A percentile compares a stretch with the other conserved stretches of the same genome.
phyloP scores from a whole-genome alignment of 2,888 invertebrate genomes.

The Polyommatus iphigenia region DNA sequence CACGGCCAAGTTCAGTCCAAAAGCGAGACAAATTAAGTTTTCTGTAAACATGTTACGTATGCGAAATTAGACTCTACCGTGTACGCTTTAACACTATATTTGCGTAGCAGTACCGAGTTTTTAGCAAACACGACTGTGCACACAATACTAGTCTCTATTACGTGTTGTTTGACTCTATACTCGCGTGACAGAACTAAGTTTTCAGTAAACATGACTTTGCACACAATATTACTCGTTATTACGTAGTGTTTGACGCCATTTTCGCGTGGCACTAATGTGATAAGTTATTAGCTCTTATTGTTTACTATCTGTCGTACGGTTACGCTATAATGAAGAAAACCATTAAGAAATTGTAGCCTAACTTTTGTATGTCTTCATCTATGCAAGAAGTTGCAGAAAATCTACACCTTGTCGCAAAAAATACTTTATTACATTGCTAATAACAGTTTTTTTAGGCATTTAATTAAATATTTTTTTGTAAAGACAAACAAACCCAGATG shows the following conservation, averaged over 20 bases:
- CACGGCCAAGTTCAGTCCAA: slow-evolving; percentile 15
- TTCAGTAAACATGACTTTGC: background rate
- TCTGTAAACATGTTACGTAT: slow-evolving; percentile 3
- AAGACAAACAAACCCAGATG: too few relatives aligned
- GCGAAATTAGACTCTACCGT: background rate
- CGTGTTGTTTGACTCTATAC: background rate
- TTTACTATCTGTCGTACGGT: background rate
- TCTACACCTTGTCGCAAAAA: too few relatives aligned
- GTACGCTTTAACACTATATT: background rate
- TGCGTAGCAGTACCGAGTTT: background rate
- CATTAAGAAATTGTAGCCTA: background rate
- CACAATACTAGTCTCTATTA: background rate
- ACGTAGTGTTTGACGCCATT: background rate
- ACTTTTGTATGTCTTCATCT: background rate
- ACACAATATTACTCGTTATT: background rate
- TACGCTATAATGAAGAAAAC: slow-evolving; percentile 10
- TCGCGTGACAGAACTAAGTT: background rate
- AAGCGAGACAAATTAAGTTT: slow-evolving; percentile 28
- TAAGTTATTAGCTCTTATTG: slow-evolving; percentile 13
- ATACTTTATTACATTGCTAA: too few relatives aligned
- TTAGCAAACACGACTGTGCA: background rate
- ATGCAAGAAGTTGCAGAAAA: too few relatives aligned
- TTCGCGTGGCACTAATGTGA: slow-evolving; percentile 1
- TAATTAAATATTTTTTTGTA: too few relatives aligned
- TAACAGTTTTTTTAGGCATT: too few relatives aligned